phyloP scores from a whole-genome alignment of 2,797 vertebrate genomes.

The Tolypeutes matacus region DNA sequence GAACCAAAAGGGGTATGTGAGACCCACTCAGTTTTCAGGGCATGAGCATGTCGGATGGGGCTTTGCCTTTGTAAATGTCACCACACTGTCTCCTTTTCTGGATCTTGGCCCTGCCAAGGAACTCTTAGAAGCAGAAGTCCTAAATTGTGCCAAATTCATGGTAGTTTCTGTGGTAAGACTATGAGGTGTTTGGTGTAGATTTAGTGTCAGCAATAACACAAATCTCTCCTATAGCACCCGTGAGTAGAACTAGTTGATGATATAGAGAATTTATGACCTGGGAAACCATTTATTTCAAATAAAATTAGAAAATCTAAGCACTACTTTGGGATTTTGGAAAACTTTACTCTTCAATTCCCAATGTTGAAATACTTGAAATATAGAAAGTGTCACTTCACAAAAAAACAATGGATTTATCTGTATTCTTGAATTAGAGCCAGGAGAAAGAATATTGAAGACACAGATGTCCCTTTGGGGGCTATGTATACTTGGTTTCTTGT shows the following conservation, averaged over 20 bases:
- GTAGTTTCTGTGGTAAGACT: constrained; percentile 63
- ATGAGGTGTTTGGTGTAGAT: constrained; percentile 64
- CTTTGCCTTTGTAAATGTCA: neutral
- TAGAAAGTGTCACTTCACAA: constrained; percentile 68
- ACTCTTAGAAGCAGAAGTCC: neutral
- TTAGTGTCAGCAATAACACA: constrained; percentile 79
- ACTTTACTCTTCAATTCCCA: constrained; percentile 68
- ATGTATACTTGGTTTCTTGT: neutral
- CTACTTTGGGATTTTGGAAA: constrained; percentile 76
- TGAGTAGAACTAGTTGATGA: constrained; percentile 70
- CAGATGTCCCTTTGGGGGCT: constrained; percentile 5
- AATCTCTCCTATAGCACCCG: constrained; percentile 69
- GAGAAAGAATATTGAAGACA: constrained; percentile 59
- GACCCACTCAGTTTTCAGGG: neutral
- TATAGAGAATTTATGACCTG: constrained; percentile 79
- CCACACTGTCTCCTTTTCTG: neutral
- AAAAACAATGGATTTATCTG: constrained; percentile 67
- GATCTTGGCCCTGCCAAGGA: neutral
- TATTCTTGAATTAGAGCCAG: constrained; percentile 53
- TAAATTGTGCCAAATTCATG: neutral
- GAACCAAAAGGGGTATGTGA: accelerated
- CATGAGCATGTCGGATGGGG: accelerated
- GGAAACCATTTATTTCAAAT: constrained; percentile 76
- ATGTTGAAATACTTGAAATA: constrained; percentile 69
- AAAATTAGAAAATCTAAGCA: constrained; percentile 76